These are phyloP conservation scores for Aphelenchoides fujianensis DNA, from an alignment of 1,140 invertebrate species.

Conservation along the genomic window DNA sequence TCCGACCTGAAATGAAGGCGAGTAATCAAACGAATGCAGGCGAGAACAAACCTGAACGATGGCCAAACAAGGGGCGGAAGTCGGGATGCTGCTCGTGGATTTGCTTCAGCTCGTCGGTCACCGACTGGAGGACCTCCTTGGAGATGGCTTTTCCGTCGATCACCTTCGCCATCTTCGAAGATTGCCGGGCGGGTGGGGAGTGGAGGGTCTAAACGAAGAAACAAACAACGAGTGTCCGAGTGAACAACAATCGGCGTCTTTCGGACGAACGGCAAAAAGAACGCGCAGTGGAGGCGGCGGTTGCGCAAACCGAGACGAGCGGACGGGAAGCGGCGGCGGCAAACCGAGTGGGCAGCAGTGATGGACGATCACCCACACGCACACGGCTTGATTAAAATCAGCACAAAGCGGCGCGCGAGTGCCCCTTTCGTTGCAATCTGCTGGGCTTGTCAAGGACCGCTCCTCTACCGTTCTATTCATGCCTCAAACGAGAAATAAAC, in stretches of 20 bases:
- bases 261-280: neutral
- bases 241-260: neutral
- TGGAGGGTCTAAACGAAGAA: neutral
- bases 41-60: constrained; percentile 57
- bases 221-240: too few species aligned
- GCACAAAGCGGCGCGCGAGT: too few species aligned
- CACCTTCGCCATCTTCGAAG: constrained; percentile 51
- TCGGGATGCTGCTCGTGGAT: constrained; percentile 44
- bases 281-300: too few species aligned
- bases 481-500: too few species aligned
- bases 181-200: neutral
- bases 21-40: constrained; percentile 5
- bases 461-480: too few species aligned
- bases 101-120: constrained; percentile 37
- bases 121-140: constrained; percentile 45
- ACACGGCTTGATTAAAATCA: neutral
- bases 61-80: constrained; percentile 49
- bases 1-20: constrained; percentile 72
- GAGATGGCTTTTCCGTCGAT: constrained; percentile 59
- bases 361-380: neutral
- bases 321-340: neutral
- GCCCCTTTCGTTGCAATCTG: too few species aligned
- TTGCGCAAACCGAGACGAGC: neutral
- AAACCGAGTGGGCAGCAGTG: neutral
- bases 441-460: too few species aligned